phyloP scores from a whole-genome alignment of 2,113 vertebrate genomes.

The Mastomys coucha region DNA sequence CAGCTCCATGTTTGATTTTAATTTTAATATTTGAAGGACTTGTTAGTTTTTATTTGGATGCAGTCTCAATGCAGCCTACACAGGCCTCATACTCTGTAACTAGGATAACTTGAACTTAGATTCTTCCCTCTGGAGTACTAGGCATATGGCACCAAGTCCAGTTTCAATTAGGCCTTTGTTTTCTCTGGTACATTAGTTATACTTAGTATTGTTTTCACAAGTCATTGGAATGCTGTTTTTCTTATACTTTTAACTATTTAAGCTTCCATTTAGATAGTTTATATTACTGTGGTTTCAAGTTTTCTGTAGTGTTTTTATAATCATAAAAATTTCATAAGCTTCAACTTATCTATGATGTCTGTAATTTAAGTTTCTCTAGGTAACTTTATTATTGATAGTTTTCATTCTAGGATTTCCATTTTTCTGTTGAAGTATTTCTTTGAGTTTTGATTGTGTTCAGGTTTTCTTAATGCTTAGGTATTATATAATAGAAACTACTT shows the following conservation, averaged over 20 bases:
- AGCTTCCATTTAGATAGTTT: neutral
- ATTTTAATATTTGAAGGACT: no score
- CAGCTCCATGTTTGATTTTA: no score
- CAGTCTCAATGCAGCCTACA: neutral
- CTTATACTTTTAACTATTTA: neutral
- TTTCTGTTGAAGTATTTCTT: neutral
- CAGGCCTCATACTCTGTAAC: neutral
- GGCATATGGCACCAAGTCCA: neutral
- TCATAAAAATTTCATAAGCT: neutral
- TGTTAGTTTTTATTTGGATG: no score
- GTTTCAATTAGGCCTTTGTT: conserved; percentile 7
- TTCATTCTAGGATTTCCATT: neutral
- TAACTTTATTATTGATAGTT: neutral
- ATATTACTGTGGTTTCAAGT: neutral
- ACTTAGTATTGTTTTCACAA: neutral
- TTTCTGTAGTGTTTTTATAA: neutral
- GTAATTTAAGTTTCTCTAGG: no score
- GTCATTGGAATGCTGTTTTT: neutral
- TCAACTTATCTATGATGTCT: neutral
- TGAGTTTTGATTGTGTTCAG: conserved; percentile 19
- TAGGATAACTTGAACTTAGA: neutral
- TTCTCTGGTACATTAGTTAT: neutral
- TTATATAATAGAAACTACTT: neutral
- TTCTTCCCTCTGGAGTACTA: neutral
- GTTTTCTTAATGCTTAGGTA: conserved; percentile 40